A percentile compares a stretch with the other conserved stretches of the same genome.
phyloP scores from a whole-genome alignment of 2,113 vertebrate genomes.

The Rana temporaria region DNA sequence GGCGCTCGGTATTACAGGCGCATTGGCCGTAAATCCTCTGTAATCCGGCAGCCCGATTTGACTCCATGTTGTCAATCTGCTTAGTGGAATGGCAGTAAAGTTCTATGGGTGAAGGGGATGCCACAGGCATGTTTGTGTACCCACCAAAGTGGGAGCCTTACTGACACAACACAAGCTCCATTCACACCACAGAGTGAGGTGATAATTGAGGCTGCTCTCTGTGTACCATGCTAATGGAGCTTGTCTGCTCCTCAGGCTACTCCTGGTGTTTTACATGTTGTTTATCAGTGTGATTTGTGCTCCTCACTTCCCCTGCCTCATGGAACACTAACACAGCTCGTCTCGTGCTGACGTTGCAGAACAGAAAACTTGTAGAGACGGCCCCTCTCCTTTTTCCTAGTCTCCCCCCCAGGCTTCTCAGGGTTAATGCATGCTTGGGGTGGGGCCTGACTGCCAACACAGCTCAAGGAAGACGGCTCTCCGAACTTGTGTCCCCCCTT shows the following conservation, averaged over 20 bases:
- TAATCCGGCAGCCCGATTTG: too few relatives aligned
- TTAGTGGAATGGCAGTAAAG: too few relatives aligned
- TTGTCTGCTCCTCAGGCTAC: background rate
- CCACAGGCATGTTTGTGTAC: background rate
- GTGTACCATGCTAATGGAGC: background rate
- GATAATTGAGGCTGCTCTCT: background rate
- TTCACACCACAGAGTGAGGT: background rate
- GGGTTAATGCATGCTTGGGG: conserved; percentile 45
- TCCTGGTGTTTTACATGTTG: background rate
- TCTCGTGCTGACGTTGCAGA: conserved; percentile 43
- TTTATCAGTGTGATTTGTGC: background rate
- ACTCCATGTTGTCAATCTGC: too few relatives aligned
- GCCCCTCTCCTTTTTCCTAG: background rate
- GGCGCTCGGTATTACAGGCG: too few relatives aligned
- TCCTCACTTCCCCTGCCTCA: background rate
- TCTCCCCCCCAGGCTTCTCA: background rate
- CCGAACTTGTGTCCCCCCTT: background rate
- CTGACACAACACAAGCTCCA: background rate
- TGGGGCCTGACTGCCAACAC: conserved; percentile 44
- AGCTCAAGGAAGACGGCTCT: background rate
- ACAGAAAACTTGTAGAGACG: background rate
- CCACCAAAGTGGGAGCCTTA: background rate
- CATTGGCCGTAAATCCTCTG: too few relatives aligned
- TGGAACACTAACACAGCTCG: too few relatives aligned
- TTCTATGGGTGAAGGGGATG: too few relatives aligned